These are phyloP conservation scores for Rhinoderma darwinii DNA, from an alignment of 2,113 vertebrate species.

Conservation along the genomic window DNA sequence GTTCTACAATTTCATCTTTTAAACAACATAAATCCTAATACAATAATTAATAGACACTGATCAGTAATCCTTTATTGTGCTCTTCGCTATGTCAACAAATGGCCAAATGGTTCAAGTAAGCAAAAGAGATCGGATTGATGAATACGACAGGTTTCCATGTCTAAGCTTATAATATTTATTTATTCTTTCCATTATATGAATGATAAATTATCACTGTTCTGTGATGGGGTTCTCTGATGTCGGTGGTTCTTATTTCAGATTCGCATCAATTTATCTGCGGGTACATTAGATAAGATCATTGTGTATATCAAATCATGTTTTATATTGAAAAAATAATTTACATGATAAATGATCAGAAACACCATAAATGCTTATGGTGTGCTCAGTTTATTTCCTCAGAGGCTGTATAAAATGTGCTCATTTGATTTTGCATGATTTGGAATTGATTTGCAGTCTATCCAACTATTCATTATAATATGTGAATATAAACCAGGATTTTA, in stretches of 20 bases:
- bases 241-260: not conserved
- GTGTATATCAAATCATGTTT: conserved; percentile 2
- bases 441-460: not conserved
- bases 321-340: conserved; percentile 8
- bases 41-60: not conserved
- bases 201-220: not conserved
- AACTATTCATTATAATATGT: not conserved
- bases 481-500: not conserved
- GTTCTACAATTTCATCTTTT: not conserved
- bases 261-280: not conserved
- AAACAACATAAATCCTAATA: not conserved
- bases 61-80: not conserved
- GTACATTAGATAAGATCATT: not conserved
- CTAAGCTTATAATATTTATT: not conserved
- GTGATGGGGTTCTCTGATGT: not conserved
- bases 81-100: not conserved
- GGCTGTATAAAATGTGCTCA: not conserved
- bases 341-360: conserved; percentile 1
- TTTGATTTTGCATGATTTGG: not conserved
- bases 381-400: not conserved
- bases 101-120: not conserved
- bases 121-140: not conserved
- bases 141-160: not conserved
- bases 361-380: not conserved
- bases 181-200: not conserved